A percentile compares a stretch with the other conserved stretches of the same genome.
Evolutionary conservation across 1,140 invertebrate genomes (phyloP).

Genomic region (Zaprionus taronus): DNA sequence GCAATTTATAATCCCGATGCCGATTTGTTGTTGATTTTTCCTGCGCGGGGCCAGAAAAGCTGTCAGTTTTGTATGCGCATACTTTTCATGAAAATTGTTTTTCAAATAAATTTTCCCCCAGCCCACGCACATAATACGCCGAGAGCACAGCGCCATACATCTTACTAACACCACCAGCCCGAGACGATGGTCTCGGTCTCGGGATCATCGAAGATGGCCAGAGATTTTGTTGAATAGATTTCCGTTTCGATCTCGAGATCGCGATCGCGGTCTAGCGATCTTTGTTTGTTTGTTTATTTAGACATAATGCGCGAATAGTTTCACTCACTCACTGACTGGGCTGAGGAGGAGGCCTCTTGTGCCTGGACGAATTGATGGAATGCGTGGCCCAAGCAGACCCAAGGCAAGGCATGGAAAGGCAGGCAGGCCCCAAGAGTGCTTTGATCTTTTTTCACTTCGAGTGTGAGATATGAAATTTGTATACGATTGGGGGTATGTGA

Average conservation of each 20-base stretch:
- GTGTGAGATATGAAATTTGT: slow-evolving; percentile 51
- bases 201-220: neutral
- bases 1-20: slow-evolving; percentile 67
- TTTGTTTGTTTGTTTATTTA: slow-evolving; percentile 73
- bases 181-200: neutral
- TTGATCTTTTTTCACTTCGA: slow-evolving; percentile 58
- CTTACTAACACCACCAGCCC: slow-evolving; percentile 38
- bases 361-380: slow-evolving; percentile 50
- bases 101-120: slow-evolving; percentile 77
- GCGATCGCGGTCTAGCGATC: slow-evolving; percentile 30
- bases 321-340: slow-evolving; percentile 61
- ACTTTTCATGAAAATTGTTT: slow-evolving; percentile 81
- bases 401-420: no score
- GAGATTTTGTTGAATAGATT: slow-evolving; percentile 46
- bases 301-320: slow-evolving; percentile 81
- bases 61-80: slow-evolving; percentile 79
- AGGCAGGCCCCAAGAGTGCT: slow-evolving; percentile 46
- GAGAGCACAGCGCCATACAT: slow-evolving; percentile 50
- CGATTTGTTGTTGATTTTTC: slow-evolving; percentile 72
- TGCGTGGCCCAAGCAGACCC: slow-evolving; percentile 1
- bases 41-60: slow-evolving; percentile 56
- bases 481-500: neutral
- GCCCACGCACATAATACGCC: slow-evolving; percentile 34
- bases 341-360: slow-evolving; percentile 14
- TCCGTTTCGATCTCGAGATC: slow-evolving; percentile 34